phyloP scores from a whole-genome alignment of 2,797 vertebrate species.

The Threskiornis aethiopicus region DNA sequence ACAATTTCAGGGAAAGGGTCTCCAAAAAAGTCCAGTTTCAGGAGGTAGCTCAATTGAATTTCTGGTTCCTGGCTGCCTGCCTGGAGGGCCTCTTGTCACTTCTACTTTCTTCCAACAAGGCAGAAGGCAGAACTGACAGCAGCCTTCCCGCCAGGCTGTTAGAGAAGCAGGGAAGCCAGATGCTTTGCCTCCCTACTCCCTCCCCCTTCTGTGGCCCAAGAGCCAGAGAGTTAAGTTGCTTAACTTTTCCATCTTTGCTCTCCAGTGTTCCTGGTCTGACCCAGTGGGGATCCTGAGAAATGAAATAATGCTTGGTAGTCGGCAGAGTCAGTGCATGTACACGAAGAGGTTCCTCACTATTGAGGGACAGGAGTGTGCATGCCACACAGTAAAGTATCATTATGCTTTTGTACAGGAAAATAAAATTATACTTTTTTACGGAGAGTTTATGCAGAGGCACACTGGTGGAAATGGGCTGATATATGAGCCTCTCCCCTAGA shows the following conservation, averaged over 20 bases:
- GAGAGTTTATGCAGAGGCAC: neutral
- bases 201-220: neutral
- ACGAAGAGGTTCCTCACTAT: neutral
- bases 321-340: accelerated
- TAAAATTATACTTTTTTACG: neutral
- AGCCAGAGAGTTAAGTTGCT: slow-evolving; percentile 10
- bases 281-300: neutral
- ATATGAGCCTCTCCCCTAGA: neutral
- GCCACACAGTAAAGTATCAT: neutral
- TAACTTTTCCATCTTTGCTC: neutral
- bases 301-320: neutral
- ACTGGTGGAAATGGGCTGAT: neutral
- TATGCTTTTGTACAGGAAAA: neutral
- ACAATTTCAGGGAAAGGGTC: slow-evolving; percentile 17
- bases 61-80: slow-evolving; percentile 62
- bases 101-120: slow-evolving; percentile 63
- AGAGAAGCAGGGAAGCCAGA: slow-evolving; percentile 44
- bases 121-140: slow-evolving; percentile 65
- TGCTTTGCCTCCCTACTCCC: slow-evolving; percentile 50
- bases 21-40: slow-evolving; percentile 49
- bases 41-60: slow-evolving; percentile 53
- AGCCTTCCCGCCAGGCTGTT: slow-evolving; percentile 57
- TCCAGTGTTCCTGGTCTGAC: neutral
- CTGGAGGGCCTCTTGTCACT: slow-evolving; percentile 65
- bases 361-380: accelerated